Evolutionary conservation across 1,140 invertebrate genomes (phyloP).

Genomic region (Cyclina sinensis): DNA sequence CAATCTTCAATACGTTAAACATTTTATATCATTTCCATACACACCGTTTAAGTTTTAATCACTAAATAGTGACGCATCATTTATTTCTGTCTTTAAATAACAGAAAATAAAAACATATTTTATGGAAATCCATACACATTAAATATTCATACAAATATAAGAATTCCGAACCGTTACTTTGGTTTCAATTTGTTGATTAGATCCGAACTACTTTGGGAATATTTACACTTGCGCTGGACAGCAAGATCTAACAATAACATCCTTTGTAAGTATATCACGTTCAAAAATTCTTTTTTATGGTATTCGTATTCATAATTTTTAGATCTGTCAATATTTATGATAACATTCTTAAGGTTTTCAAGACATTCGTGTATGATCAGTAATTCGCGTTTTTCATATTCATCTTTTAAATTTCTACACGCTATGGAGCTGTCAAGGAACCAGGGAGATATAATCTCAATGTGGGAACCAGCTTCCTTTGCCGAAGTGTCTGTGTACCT

Average conservation of each 20-base stretch:
- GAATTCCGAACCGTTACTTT: too few species aligned
- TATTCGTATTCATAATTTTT: not conserved
- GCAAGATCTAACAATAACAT: not conserved
- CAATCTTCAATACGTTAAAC: too few species aligned
- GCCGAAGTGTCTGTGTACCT: not conserved
- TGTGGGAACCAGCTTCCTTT: not conserved
- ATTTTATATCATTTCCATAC: too few species aligned
- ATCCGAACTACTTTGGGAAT: too few species aligned
- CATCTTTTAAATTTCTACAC: not conserved
- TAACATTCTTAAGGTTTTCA: not conserved
- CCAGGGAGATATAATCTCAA: not conserved
- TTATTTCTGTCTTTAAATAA: too few species aligned
- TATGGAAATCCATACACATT: too few species aligned
- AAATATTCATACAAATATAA: too few species aligned
- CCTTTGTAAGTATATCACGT: not conserved
- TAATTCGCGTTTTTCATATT: not conserved
- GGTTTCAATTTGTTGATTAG: too few species aligned
- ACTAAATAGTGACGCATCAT: too few species aligned
- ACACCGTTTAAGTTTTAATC: too few species aligned
- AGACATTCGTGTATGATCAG: not conserved
- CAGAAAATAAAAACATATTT: too few species aligned
- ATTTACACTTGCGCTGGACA: not conserved
- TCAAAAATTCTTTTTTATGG: not conserved
- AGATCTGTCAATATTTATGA: not conserved
- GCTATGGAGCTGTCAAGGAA: not conserved